Evolutionary conservation across 2,888 invertebrate species (phyloP).

Genomic region (Timema cristinae): DNA sequence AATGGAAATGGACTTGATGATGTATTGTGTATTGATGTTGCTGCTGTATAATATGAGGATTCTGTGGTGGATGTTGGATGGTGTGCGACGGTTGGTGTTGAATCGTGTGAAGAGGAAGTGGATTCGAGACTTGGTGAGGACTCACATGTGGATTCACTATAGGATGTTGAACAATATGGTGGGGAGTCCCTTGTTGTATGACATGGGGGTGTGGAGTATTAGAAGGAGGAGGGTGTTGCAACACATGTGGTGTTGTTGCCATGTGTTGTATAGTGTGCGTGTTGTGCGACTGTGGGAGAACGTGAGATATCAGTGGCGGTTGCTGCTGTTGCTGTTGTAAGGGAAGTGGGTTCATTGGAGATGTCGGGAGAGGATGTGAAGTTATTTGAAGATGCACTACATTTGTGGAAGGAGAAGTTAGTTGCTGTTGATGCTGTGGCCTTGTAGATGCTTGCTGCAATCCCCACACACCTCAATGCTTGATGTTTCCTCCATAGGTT

Average conservation of each 20-base stretch:
- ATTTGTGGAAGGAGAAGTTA: slow-evolving; percentile 14
- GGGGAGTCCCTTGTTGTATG: no score
- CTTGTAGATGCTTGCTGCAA: slow-evolving; percentile 16
- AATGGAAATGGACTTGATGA: slow-evolving; percentile 21
- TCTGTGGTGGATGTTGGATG: neutral
- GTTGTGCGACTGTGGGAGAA: no score
- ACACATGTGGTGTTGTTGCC: no score
- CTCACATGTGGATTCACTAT: no score
- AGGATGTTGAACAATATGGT: no score
- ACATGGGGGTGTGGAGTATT: no score
- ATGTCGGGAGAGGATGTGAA: slow-evolving; percentile 14
- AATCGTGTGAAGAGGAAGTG: slow-evolving; percentile 30
- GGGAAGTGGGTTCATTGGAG: slow-evolving; percentile 14
- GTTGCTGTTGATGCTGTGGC: slow-evolving; percentile 21
- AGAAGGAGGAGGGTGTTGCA: no score
- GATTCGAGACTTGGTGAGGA: no score
- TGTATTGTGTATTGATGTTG: slow-evolving; percentile 41
- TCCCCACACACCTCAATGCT: slow-evolving; percentile 23
- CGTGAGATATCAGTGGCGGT: no score
- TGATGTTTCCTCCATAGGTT: slow-evolving; percentile 15
- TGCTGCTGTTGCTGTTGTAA: neutral
- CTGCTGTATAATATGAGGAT: slow-evolving; percentile 17
- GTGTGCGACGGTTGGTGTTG: slow-evolving; percentile 15
- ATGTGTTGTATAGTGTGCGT: no score
- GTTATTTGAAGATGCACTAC: slow-evolving; percentile 30